These are phyloP conservation scores for Nilaparvata lugens DNA, from an alignment of 1,140 invertebrate species.

Conservation along the genomic window DNA sequence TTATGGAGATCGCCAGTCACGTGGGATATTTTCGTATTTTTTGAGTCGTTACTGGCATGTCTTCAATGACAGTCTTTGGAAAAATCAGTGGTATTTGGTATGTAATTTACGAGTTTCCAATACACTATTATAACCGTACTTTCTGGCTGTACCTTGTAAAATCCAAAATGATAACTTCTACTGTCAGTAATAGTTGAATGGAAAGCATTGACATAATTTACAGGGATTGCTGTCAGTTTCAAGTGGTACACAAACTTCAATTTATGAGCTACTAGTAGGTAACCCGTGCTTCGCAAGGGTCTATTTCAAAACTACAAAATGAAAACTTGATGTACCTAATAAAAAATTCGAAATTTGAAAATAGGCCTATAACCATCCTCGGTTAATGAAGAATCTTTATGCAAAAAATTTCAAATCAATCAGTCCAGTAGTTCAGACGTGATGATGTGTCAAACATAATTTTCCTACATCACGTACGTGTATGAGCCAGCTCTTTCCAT, in stretches of 20 bases:
- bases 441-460: no score
- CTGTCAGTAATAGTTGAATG: not conserved
- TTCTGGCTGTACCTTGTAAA: not conserved
- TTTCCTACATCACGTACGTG: no score
- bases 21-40: not conserved
- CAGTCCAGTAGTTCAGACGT: no score
- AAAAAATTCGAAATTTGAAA: no score
- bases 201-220: not conserved
- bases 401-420: no score
- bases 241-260: not conserved
- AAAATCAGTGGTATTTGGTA: constrained; percentile 89
- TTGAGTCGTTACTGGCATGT: constrained; percentile 23
- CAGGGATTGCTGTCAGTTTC: not conserved
- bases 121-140: not conserved
- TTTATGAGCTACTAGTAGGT: constrained; percentile 9
- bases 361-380: no score
- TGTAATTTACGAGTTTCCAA: constrained; percentile 25
- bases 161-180: not conserved
- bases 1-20: not conserved
- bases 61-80: constrained; percentile 83
- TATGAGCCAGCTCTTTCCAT: no score
- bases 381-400: no score
- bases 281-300: no score
- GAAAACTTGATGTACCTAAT: no score
- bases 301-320: no score